Evolutionary conservation across 2,113 vertebrate species (phyloP).

Genomic region (Lepus europaeus): DNA sequence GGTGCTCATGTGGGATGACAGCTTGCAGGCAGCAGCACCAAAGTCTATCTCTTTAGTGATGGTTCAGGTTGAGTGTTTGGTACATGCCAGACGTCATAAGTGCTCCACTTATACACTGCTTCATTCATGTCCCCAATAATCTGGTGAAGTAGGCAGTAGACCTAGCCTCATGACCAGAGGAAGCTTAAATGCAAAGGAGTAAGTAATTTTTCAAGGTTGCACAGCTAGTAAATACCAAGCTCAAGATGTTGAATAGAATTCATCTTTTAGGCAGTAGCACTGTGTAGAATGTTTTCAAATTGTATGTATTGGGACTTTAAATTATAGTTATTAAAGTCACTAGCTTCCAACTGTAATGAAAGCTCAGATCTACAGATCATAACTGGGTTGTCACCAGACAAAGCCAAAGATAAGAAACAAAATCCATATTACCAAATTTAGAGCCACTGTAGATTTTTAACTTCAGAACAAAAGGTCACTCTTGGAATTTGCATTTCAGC

Average conservation of each 20-base stretch:
- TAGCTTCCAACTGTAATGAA: constrained; percentile 8
- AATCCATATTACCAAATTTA: constrained; percentile 46
- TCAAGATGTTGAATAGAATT: background rate
- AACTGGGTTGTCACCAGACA: background rate
- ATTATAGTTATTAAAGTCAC: constrained; percentile 44
- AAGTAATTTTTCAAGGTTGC: background rate
- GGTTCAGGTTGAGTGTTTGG: background rate
- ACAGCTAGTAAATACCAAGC: background rate
- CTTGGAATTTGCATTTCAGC: background rate
- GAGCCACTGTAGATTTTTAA: constrained; percentile 7
- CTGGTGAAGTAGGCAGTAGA: background rate
- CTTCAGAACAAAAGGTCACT: background rate
- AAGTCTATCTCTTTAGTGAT: background rate
- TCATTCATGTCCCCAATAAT: background rate
- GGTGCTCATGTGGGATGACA: too few species aligned
- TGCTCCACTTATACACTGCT: background rate
- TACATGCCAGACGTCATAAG: background rate
- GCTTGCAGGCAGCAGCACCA: too few species aligned
- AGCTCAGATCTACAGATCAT: background rate
- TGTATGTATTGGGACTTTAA: constrained; percentile 35
- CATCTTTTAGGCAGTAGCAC: background rate
- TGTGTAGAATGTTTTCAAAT: constrained; percentile 17
- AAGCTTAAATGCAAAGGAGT: background rate
- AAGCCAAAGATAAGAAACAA: constrained; percentile 32
- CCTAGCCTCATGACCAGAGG: background rate